Percentiles rank a stretch among this genome's conserved stretches.
These are phyloP conservation scores for Germaria angustata DNA, from an alignment of 2,888 invertebrate genomes.

Conservation along the genomic window DNA sequence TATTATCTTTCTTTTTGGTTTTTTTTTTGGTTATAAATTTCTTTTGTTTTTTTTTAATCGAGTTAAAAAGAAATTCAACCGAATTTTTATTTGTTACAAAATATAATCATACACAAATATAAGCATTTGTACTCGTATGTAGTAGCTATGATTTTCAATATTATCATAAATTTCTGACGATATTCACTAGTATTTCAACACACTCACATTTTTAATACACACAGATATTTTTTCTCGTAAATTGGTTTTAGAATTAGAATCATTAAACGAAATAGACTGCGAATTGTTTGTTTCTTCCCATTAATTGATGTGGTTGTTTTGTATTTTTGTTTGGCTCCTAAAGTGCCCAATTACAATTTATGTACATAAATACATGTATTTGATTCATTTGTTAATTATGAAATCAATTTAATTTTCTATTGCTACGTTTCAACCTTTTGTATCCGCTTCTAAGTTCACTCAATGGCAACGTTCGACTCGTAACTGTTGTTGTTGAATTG, in stretches of 20 bases:
- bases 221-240: not conserved
- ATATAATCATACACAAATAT: no score
- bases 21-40: conserved; percentile 1
- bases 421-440: not conserved
- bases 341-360: not conserved
- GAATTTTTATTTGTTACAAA: not conserved
- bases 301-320: conserved; percentile 1
- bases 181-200: conserved; percentile 19
- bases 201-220: conserved; percentile 4
- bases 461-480: conserved; percentile 67
- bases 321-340: not conserved
- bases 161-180: not conserved
- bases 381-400: conserved; percentile 19
- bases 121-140: not conserved
- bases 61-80: not conserved
- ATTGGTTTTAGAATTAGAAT: conserved; percentile 27
- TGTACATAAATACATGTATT: not conserved
- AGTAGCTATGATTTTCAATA: not conserved
- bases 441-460: conserved; percentile 65
- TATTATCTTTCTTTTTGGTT: conserved; percentile 20
- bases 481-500: conserved; percentile 66
- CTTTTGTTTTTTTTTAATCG: not conserved
- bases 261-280: conserved; percentile 18
- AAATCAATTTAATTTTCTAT: not conserved
- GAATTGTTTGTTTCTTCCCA: conserved; percentile 28